A percentile compares a stretch with the other conserved stretches of the same genome.
Evolutionary conservation across 2,113 vertebrate species (phyloP).

Genomic region (Menidia beryllina): DNA sequence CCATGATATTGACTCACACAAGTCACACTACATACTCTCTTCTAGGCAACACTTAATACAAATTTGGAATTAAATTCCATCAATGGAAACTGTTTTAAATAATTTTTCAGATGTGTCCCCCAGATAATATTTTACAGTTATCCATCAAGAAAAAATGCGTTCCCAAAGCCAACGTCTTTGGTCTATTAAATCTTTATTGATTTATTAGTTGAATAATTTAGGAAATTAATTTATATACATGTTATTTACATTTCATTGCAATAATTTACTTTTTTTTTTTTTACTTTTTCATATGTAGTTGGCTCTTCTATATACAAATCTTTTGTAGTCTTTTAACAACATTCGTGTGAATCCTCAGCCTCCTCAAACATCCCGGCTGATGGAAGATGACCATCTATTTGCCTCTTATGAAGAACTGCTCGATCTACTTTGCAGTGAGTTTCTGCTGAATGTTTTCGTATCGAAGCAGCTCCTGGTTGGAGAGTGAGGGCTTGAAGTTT

Average conservation of each 20-base stretch:
- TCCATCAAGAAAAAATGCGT: too few relatives aligned
- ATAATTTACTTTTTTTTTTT: too few relatives aligned
- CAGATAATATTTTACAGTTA: too few relatives aligned
- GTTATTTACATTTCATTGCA: conserved; percentile 3
- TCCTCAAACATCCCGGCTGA: neutral
- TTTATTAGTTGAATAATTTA: conserved; percentile 1
- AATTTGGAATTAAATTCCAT: too few relatives aligned
- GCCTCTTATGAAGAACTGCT: neutral
- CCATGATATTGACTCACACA: too few relatives aligned
- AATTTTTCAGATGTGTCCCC: too few relatives aligned
- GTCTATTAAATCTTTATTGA: neutral
- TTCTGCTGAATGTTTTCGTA: conserved; percentile 87
- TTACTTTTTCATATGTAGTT: neutral
- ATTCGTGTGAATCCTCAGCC: neutral
- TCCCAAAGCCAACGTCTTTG: neutral
- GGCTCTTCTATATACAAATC: neutral
- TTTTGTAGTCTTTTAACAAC: neutral
- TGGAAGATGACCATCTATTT: neutral
- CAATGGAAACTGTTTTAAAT: too few relatives aligned
- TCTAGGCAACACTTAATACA: too few relatives aligned
- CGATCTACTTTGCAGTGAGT: conserved; percentile 59
- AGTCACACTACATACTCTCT: too few relatives aligned
- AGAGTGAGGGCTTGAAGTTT: conserved; percentile 86
- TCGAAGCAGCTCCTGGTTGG: conserved; percentile 86
- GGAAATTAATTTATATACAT: conserved; percentile 12